These are phyloP conservation scores for Cryptotis parvus DNA, from an alignment of 2,113 vertebrate genomes.

Conservation along the genomic window DNA sequence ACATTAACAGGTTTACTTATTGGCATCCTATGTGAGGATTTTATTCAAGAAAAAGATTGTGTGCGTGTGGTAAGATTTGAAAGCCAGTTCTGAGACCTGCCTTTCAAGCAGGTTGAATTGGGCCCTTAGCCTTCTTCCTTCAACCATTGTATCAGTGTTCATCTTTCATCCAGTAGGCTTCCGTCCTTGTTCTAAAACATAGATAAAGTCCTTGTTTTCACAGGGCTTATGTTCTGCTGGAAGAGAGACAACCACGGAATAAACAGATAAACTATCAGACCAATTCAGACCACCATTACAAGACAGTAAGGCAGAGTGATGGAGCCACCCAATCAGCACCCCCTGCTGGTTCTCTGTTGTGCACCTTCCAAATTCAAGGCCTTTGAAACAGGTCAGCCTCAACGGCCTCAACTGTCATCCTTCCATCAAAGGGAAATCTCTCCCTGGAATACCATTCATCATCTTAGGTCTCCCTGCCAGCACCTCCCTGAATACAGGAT, in stretches of 20 bases:
- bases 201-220: not conserved
- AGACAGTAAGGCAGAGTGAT: not conserved
- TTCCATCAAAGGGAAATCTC: constrained; percentile 10
- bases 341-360: not conserved
- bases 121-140: not conserved
- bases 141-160: not conserved
- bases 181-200: not conserved
- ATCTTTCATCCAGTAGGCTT: not conserved
- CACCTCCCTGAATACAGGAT: not conserved
- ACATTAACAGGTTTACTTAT: constrained; percentile 4
- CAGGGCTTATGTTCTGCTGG: not conserved
- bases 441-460: not conserved
- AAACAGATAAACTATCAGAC: not conserved
- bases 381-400: not conserved
- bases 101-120: not conserved
- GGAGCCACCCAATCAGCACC: rapidly evolving
- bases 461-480: not conserved
- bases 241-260: not conserved
- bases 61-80: not conserved
- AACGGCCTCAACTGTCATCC: not conserved
- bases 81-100: not conserved
- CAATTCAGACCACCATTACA: not conserved
- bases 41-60: not conserved
- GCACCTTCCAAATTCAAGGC: not conserved
- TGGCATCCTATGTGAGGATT: not conserved